A percentile compares a stretch with the other conserved stretches of the same genome.
phyloP scores from a whole-genome alignment of 2,797 vertebrate genomes.

The Botia almorhae region DNA sequence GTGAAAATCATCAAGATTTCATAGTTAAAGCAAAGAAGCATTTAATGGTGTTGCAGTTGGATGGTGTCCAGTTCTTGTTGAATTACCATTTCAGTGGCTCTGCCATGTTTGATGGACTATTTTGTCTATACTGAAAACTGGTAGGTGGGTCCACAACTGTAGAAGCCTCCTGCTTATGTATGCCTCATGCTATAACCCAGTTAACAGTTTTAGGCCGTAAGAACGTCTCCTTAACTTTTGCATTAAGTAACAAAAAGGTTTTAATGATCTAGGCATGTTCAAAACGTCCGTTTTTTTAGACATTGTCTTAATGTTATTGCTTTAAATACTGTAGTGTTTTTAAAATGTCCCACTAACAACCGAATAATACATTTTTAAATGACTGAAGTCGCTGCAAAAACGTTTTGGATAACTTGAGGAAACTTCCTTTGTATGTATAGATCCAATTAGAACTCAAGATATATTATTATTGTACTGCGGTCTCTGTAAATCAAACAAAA shows the following conservation, averaged over 20 bases:
- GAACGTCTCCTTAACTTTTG: too few species aligned
- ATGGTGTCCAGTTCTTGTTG: conserved; percentile 21
- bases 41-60: conserved; percentile 50
- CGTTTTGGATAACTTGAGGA: too few species aligned
- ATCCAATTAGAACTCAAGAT: background rate
- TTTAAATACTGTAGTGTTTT: too few species aligned
- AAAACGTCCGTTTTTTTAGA: too few species aligned
- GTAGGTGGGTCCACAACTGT: background rate
- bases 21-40: conserved; percentile 32
- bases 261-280: too few species aligned
- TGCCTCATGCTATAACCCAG: background rate
- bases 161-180: background rate
- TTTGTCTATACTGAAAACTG: conserved; percentile 21
- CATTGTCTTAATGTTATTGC: too few species aligned
- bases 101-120: conserved; percentile 31
- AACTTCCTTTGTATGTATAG: background rate
- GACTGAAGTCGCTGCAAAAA: too few species aligned
- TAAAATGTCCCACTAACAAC: too few species aligned
- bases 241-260: too few species aligned
- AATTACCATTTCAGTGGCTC: conserved; percentile 27
- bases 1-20: conserved; percentile 46
- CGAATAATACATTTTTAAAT: too few species aligned
- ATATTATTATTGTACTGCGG: conserved; percentile 11
- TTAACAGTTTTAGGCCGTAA: too few species aligned
- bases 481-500: conserved; percentile 48